Base-by-base conservation (phyloP, 2,888 invertebrate species). In the Amiota communis region DNA sequence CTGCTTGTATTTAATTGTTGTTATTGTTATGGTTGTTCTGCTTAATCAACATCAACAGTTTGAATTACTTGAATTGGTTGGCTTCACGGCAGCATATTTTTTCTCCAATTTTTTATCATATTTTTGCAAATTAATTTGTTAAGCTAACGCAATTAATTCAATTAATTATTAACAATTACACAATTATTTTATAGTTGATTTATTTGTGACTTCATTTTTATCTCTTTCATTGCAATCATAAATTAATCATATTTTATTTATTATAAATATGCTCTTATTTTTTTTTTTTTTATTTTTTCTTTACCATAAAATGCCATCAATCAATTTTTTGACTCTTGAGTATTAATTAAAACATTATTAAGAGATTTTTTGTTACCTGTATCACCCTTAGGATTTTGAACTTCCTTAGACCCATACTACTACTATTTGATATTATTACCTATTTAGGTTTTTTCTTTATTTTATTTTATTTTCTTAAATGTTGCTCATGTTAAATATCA, bases 101-200 rank as follows among this genome's bases (percentile, higher is more conserved):
- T 23, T n/a, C n/a, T 68, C 36, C 12, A 23, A 53, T 51, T 36
- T 36, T 36, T 36, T 48, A 20, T 15, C 48, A 17, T 36, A 48
- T 20, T 51, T n/a, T 59, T 51, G 23, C 48, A 68, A 68, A 68
- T 68, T 68, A 68, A 68, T 51, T 53, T 68, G 67, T 68, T 51
- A 68, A 68, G 67, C 51, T 68, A 68, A 68, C 49, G 67, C 67
- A 68, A 68, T 68, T 68, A 68, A 68, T 68, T 68, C 11, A 47
- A 68, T 68, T 53, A 68, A 68, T 68, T 68, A 68, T 68, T 68
- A 68, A 68, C 67, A 53, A 68, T 68, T 68, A 68, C 51, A 53
- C 53, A 68, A 68, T 68, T 51, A 68, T 53, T 68, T 68, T 23
- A 51, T 51, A 68, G 23, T 68, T 68, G 67, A 68, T 68, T 68